Base-by-base conservation (phyloP, 2,113 vertebrate species). In the Meriones unguiculatus region DNA sequence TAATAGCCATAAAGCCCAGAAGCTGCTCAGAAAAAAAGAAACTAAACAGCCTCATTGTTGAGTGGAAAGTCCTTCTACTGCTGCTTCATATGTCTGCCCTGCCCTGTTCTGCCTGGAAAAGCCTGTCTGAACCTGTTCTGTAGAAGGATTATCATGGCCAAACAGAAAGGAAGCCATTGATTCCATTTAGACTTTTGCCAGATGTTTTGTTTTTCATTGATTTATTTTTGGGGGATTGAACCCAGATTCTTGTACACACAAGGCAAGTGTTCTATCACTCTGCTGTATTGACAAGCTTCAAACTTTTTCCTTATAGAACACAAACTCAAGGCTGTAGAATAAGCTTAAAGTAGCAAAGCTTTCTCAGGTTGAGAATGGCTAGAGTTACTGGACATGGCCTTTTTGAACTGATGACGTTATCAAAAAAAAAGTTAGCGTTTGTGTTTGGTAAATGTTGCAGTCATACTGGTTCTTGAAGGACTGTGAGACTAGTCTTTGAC, bases 1-100 rank as follows among this genome's bases (percentile, higher is more conserved):
- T 92, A 88, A 94, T 87, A 89, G 41, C 62, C 70, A 41, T 93
- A 73, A 96, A 92, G 54, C 57, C n/a, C 38, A 95, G 87, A 91
- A 95, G 90, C 91, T 92, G n/a, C 52, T 96, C 38, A 41, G 92
- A 92, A 76, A 90, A 76, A 72, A 77, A 75, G 72, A 46, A 67
- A 41, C 65, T 90, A 28, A 86, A 20, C 30, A 93, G 95, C 41
- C 7, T 76, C 69, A 18, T 77, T 96, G 85, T 93, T 96, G 12
- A 72, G 30, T 67, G 88, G 92, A 77, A 30, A 88, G 38, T 20
- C 30, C 17, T 94, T 69, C 62, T 28, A 4, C 35, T 62, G 46
- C 25, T 67, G 41, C 30, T 90, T 96, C 41, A 30, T 6, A 7
- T 75, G 78, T 78, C 73, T 96, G 67, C 57, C 7, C 41, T 88